Percentiles rank a stretch among this genome's conserved stretches.
Conservation (phyloP, 2,797 vertebrate genomes). For the Lophius americanus region DNA sequence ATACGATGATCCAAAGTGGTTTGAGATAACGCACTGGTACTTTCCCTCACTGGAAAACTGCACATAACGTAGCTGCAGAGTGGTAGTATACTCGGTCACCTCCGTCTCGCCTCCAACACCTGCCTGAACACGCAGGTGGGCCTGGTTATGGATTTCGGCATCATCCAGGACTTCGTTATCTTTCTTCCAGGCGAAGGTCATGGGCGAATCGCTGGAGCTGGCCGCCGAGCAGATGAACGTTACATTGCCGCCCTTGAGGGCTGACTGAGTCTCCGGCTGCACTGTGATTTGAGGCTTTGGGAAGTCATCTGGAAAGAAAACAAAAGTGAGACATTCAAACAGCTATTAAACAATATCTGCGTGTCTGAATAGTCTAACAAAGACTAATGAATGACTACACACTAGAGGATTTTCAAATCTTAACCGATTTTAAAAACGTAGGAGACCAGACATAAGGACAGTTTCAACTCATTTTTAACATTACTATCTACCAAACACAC, state of each 20-base stretch:
- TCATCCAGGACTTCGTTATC: conserved; percentile 93
- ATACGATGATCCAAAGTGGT: conserved; percentile 97
- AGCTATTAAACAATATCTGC: neutral
- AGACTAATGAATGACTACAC: no score
- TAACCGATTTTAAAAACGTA: no score
- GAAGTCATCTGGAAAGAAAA: conserved; percentile 88
- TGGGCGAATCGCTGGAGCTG: conserved; percentile 97
- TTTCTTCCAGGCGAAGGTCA: conserved; percentile 99
- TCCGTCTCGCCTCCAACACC: conserved; percentile 63
- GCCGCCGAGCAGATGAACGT: conserved; percentile 95
- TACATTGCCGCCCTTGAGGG: conserved; percentile 92
- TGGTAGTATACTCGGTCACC: conserved; percentile 95
- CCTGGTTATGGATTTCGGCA: conserved; percentile 93
- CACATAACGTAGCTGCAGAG: conserved; percentile 87
- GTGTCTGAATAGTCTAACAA: neutral
- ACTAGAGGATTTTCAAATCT: no score
- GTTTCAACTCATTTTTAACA: no score
- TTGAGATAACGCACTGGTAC: conserved; percentile 99
- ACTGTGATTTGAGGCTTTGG: conserved; percentile 97
- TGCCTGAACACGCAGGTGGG: conserved; percentile 87
- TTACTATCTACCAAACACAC: no score
- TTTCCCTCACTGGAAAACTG: conserved; percentile 92
- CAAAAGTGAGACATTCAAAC: neutral
- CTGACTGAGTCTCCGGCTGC: conserved; percentile 95
- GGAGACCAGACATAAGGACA: no score